These are phyloP conservation scores for Vultur gryphus DNA, from an alignment of 2,797 vertebrate genomes.

Conservation along the genomic window DNA sequence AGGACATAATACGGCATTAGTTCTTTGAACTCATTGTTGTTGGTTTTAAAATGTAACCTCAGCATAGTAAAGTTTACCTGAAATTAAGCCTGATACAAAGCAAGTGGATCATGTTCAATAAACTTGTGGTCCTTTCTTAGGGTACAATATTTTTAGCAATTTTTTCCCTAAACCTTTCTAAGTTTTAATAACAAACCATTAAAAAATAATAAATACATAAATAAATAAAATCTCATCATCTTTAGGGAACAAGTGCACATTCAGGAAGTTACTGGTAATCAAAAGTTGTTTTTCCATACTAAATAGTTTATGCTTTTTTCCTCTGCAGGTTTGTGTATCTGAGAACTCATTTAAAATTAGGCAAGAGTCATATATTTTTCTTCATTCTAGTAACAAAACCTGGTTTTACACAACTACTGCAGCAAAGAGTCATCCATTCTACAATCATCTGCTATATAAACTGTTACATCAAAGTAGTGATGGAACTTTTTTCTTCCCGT, in stretches of 20 bases:
- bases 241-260: not conserved
- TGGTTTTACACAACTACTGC: not conserved
- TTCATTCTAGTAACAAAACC: not conserved
- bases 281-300: not conserved
- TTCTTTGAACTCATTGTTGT: not conserved
- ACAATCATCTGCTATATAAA: not conserved
- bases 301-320: not conserved
- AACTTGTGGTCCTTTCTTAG: not conserved
- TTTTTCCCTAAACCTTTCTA: not conserved
- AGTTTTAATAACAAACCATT: not conserved
- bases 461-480: not conserved
- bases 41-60: not conserved
- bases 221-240: not conserved
- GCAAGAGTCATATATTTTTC: not conserved
- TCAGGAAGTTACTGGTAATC: not conserved
- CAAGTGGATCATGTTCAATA: fast-evolving
- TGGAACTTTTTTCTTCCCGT: not conserved
- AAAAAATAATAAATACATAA: not conserved
- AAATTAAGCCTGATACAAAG: not conserved
- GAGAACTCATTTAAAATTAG: not conserved
- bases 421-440: not conserved
- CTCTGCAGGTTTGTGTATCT: not conserved
- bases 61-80: not conserved
- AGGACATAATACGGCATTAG: not conserved
- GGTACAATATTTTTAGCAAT: not conserved